Evolutionary conservation across 2,797 vertebrate genomes (phyloP).

Genomic region (Gouania willdenowi): DNA sequence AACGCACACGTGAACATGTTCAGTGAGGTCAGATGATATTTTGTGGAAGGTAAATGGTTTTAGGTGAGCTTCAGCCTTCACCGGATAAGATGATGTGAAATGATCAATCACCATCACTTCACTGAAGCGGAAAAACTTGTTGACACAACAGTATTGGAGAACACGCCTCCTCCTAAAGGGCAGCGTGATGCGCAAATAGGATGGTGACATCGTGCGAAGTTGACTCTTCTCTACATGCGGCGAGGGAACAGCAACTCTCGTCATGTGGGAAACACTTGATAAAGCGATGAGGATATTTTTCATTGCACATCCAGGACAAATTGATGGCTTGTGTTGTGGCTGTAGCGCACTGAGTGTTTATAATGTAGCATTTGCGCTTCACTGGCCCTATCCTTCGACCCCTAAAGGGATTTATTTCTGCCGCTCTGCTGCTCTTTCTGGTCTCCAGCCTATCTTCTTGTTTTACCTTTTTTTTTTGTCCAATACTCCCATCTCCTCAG

Average conservation of each 20-base stretch:
- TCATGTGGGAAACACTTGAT: constrained; percentile 23
- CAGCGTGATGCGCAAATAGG: background rate
- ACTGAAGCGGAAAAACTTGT: background rate
- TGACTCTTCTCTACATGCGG: background rate
- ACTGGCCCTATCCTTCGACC: constrained; percentile 44
- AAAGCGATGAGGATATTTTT: constrained; percentile 45
- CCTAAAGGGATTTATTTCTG: constrained; percentile 60
- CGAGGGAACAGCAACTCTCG: constrained; percentile 26
- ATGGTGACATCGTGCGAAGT: background rate
- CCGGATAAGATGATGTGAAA: background rate
- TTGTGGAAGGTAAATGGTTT: too few relatives aligned
- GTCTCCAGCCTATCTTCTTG: constrained; percentile 28
- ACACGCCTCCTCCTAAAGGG: background rate
- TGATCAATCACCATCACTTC: background rate
- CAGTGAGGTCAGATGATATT: background rate
- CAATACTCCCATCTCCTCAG: background rate
- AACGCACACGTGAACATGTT: background rate
- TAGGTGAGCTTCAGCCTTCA: background rate
- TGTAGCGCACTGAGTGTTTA: constrained; percentile 54
- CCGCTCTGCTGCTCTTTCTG: constrained; percentile 48
- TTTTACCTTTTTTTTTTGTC: constrained; percentile 8
- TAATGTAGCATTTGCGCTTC: constrained; percentile 62
- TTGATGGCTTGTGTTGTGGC: constrained; percentile 42
- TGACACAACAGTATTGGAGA: background rate
- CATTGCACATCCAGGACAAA: constrained; percentile 56